These are phyloP conservation scores for Percopsis transmontana DNA, from an alignment of 2,113 vertebrate genomes.

Conservation along the genomic window DNA sequence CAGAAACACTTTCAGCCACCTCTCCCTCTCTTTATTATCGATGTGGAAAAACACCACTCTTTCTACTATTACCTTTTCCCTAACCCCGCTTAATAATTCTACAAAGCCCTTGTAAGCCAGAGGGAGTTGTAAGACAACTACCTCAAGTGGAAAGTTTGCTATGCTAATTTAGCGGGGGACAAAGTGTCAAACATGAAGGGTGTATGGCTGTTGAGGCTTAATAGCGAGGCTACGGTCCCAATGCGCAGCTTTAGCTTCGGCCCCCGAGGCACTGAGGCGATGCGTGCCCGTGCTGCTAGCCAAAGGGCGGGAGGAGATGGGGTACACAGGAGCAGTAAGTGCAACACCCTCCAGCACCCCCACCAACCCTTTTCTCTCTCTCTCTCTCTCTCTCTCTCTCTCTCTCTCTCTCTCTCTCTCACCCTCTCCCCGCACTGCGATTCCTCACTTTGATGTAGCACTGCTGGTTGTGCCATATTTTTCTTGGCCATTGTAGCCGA, in stretches of 20 bases:
- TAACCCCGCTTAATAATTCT: conserved; percentile 36
- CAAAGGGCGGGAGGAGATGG: conserved; percentile 53
- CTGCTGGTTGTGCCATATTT: conserved; percentile 82
- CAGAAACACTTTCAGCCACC: conserved; percentile 28
- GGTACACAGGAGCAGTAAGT: conserved; percentile 81
- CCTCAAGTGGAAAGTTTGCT: conserved; percentile 78
- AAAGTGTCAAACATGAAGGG: conserved; percentile 70
- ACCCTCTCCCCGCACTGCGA: conserved; percentile 36
- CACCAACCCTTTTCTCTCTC: conserved; percentile 40
- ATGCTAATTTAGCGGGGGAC: conserved; percentile 73
- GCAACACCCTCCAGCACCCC: conserved; percentile 11
- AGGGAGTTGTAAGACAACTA: conserved; percentile 53
- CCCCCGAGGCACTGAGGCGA: conserved; percentile 34
- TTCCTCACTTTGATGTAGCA: conserved; percentile 82
- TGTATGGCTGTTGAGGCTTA: conserved; percentile 65
- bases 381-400: conserved; percentile 27
- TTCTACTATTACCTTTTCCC: background rate
- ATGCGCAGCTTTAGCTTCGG: conserved; percentile 25
- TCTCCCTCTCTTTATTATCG: conserved; percentile 21
- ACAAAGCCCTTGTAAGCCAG: conserved; percentile 52
- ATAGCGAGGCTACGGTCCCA: conserved; percentile 50
- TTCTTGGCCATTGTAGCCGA: conserved; percentile 79
- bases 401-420: conserved; percentile 2
- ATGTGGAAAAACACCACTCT: conserved; percentile 16
- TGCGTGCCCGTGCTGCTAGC: conserved; percentile 74